These are phyloP conservation scores for Clarias batrachus DNA, from an alignment of 2,113 vertebrate genomes.

Conservation along the genomic window DNA sequence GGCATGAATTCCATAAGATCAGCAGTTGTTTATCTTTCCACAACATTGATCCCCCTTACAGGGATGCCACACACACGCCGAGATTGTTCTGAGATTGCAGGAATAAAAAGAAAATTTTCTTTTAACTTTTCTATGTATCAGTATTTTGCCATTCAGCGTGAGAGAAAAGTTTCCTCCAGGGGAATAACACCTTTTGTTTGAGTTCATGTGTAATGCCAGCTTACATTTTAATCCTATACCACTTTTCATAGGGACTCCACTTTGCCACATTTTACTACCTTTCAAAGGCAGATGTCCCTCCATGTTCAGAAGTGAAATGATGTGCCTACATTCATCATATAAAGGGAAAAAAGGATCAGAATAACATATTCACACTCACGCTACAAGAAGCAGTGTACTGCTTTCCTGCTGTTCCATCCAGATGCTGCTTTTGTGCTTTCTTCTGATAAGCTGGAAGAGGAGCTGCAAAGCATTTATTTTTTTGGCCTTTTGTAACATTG, in stretches of 20 bases:
- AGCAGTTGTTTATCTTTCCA: neutral
- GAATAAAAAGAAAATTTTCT: neutral
- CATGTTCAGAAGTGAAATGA: neutral
- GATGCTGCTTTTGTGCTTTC: slow-evolving; percentile 10
- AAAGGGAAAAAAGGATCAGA: neutral
- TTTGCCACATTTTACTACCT: neutral
- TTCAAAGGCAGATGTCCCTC: neutral
- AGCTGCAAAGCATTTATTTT: neutral
- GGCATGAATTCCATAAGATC: neutral
- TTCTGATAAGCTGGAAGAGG: neutral
- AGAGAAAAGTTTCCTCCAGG: neutral
- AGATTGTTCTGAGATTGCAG: neutral
- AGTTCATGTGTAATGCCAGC: neutral
- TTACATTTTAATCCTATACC: neutral
- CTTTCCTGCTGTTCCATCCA: slow-evolving; percentile 3
- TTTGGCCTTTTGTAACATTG: neutral
- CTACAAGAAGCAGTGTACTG: neutral
- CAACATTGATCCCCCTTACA: neutral
- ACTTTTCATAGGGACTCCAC: neutral
- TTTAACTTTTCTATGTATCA: neutral
- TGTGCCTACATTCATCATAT: neutral
- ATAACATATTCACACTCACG: neutral
- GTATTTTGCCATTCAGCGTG: neutral
- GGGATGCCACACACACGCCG: neutral
- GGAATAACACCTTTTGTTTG: neutral